phyloP scores from a whole-genome alignment of 2,797 vertebrate genomes.

The Hippocampus kuda region DNA sequence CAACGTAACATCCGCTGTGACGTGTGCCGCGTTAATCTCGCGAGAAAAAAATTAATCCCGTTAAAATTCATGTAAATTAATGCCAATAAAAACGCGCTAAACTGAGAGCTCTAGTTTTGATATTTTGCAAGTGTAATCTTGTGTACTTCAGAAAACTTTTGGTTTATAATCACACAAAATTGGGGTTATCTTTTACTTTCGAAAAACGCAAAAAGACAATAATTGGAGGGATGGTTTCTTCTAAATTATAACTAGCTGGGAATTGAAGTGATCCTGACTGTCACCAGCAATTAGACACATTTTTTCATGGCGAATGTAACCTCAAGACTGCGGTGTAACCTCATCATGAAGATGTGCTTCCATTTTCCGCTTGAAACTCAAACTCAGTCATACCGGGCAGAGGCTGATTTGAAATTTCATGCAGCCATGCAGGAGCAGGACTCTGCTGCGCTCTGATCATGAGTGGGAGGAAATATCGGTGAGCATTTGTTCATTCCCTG shows the following conservation, averaged over 20 bases:
- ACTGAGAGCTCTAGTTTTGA: background rate
- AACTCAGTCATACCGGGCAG: background rate
- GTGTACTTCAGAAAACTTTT: background rate
- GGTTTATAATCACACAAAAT: background rate
- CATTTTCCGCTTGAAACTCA: background rate
- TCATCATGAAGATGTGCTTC: background rate
- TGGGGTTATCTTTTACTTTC: background rate
- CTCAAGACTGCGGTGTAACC: background rate
- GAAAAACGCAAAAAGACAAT: background rate
- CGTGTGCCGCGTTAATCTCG: no score
- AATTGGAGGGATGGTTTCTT: background rate
- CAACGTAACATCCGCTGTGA: no score
- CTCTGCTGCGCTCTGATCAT: background rate
- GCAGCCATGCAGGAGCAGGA: background rate
- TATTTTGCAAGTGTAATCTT: background rate
- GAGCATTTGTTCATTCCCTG: background rate
- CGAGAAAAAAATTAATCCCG: no score
- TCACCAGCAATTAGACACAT: background rate
- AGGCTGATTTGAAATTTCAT: slow-evolving; percentile 3
- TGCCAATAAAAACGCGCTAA: no score
- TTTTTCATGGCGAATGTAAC: background rate
- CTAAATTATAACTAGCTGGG: background rate
- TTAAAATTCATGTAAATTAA: no score
- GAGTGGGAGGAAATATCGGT: background rate
- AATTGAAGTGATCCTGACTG: background rate